Evolutionary conservation across 1,140 invertebrate genomes (phyloP), one percentile per base, ranked within the genome.

Genomic region (Caligus rogercresseyi): DNA sequence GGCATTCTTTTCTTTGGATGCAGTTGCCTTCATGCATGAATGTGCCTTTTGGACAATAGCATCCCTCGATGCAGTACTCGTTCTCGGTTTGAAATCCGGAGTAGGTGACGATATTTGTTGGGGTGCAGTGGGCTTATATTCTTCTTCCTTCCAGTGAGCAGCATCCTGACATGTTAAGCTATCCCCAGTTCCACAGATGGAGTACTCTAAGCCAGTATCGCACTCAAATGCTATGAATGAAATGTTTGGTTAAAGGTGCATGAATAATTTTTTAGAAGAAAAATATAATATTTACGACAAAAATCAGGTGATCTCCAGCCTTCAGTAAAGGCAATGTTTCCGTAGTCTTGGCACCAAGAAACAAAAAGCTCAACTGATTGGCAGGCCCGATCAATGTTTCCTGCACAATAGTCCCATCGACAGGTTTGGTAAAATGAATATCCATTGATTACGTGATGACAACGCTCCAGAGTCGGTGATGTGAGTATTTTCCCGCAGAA

Each of bases 281-380:
- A n/a, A n/a, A n/a, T n/a, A 54, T 54, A 19, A 11, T 18, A 54
- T 23, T 56, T 21, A 56, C 54, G 54, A 56, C 54, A 56, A 56
- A 56, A 56, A 14, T 56, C 54, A n/a, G 54, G 54, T 1, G 54
- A 21, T 56, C 54, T 56, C 54, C 54, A 56, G 3, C 54, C 54
- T 21, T 25, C 54, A n/a, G 20, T 16, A 25, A 25, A 20, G 24
- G 19, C 24, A 20, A 56, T 25, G 24, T 21, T 25, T 2, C 20
- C 54, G 3, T 56, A 25, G 11, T 20, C 54, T 18, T 56, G 20
- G 54, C 54, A 56, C 24, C 24, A 25, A 3, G 24, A 21, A 2
- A 56, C 54, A 14, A 21, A 56, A 21, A 25, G 24, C 2, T 20
- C 20, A 2, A 56, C 24, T 2, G 54, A 56, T n/a, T 56, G 54